Evolutionary conservation across 2,113 vertebrate genomes (phyloP).

Genomic region (Lophius piscatorius): DNA sequence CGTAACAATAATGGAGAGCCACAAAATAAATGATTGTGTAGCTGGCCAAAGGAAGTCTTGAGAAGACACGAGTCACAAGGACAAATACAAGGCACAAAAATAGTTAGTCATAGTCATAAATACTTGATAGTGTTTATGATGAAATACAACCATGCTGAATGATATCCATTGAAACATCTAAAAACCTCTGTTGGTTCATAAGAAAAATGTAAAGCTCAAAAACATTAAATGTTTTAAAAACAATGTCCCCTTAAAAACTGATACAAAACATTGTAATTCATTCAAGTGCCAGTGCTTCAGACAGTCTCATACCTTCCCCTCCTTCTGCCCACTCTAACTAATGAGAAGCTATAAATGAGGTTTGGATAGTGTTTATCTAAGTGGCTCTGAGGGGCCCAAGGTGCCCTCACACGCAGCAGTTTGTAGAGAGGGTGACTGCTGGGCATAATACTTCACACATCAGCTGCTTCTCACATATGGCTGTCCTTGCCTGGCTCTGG

Average conservation of each 20-base stretch:
- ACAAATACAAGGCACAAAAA: conserved; percentile 31
- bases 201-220: conserved; percentile 45
- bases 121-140: not conserved
- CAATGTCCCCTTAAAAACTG: conserved; percentile 56
- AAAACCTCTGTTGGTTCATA: conserved; percentile 31
- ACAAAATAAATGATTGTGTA: conserved; percentile 20
- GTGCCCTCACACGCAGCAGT: conserved; percentile 74
- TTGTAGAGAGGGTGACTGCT: conserved; percentile 67
- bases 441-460: conserved; percentile 78
- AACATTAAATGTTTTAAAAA: conserved; percentile 17
- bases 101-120: conserved; percentile 23
- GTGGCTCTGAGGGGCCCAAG: conserved; percentile 67
- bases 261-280: conserved; percentile 58
- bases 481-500: conserved; percentile 55
- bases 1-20: conserved; percentile 17
- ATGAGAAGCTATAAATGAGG: conserved; percentile 75
- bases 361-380: conserved; percentile 68
- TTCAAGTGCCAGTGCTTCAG: conserved; percentile 54
- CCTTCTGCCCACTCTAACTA: conserved; percentile 72
- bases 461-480: conserved; percentile 75
- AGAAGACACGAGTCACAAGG: conserved; percentile 39
- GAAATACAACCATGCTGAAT: conserved; percentile 41
- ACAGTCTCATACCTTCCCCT: conserved; percentile 33
- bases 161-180: conserved; percentile 40
- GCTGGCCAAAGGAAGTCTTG: conserved; percentile 23